Evolutionary conservation across 2,797 vertebrate genomes (phyloP).

Genomic region (Coregonus suidteri): DNA sequence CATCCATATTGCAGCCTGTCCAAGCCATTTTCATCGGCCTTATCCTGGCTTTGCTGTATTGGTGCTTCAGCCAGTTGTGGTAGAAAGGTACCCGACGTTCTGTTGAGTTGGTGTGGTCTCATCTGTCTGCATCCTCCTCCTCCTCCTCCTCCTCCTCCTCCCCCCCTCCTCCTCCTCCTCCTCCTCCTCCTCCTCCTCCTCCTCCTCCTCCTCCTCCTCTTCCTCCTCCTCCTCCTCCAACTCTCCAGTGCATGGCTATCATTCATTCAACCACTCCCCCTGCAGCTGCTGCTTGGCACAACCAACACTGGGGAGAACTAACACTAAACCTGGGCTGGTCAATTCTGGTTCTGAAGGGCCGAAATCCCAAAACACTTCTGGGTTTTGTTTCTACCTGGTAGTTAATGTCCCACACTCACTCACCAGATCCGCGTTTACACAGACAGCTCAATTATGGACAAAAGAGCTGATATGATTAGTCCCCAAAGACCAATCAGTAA

Average conservation of each 20-base stretch:
- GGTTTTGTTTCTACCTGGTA: background rate
- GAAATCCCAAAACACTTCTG: background rate
- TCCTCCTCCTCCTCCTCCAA: no score
- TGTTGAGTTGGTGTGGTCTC: conserved; percentile 80
- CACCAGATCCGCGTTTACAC: no score
- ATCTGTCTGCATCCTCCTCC: conserved; percentile 58
- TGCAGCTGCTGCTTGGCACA: background rate
- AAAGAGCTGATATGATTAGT: background rate
- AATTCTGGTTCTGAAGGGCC: background rate
- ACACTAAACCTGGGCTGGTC: background rate
- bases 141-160: background rate
- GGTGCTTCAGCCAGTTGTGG: conserved; percentile 99
- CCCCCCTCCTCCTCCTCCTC: conserved; percentile 2
- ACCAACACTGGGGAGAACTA: conserved; percentile 10
- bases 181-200: conserved; percentile 30
- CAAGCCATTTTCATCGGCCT: conserved; percentile 99
- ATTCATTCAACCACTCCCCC: conserved; percentile 20
- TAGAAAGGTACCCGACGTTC: conserved; percentile 97
- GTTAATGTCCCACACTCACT: background rate
- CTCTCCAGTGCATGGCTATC: conserved; percentile 78
- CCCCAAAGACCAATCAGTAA: no score
- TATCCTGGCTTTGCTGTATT: conserved; percentile 99
- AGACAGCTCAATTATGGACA: no score
- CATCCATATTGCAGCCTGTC: conserved; percentile 99
- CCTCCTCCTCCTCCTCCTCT: background rate